Base-by-base conservation (phyloP, 2,888 invertebrate species). In the Megalurothrips usitatus region DNA sequence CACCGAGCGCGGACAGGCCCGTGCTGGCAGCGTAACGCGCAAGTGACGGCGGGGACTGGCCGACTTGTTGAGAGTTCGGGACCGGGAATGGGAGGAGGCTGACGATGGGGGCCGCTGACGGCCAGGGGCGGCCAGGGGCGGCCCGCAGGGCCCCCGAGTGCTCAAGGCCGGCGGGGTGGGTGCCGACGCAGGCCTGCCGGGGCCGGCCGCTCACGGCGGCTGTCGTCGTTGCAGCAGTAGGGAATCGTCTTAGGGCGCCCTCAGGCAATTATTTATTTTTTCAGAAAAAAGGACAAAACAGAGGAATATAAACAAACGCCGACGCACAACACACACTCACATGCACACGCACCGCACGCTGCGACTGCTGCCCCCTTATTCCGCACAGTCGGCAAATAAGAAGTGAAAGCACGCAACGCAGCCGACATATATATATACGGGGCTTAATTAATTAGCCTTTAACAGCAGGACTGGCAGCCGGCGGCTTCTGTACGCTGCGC, bases 261-360 rank as follows among this genome's bases (percentile, higher is more conserved):
- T 26, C 26, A 23, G 34, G 4, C 68, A 75, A 75, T 75, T 75
- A 75, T 75, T 75, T 75, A 75, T 75, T 75, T 75, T 75, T 75
- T 23, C 58, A 17, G 14, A 58, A 43, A 2, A 43, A 43, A 43
- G 2, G 34, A 2, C 3, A 43, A 43, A 43, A 43, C 34, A 43
- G 34, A 43, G 34, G 3, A 43, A 14, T 19, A 19, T 58, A 58
- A 58, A 58, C 58, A 14, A 58, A 19, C 19, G 14, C 58, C 11
- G 58, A 58, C 58, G 19, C 6, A 58, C 34, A 6, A 43, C 34
- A n/a, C 58, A 17, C 58, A 58, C 58, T n/a, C n/a, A 43, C 34
- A n/a, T 17, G 1, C 58, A 58, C 58, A n/a, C 52, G 11, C 52
- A 17, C 52, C 17, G 52, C 52, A n/a, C n/a, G n/a, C n/a, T n/a